These are phyloP conservation scores for Drosophila sechellia DNA, from an alignment of 1,140 invertebrate genomes.

Conservation along the genomic window DNA sequence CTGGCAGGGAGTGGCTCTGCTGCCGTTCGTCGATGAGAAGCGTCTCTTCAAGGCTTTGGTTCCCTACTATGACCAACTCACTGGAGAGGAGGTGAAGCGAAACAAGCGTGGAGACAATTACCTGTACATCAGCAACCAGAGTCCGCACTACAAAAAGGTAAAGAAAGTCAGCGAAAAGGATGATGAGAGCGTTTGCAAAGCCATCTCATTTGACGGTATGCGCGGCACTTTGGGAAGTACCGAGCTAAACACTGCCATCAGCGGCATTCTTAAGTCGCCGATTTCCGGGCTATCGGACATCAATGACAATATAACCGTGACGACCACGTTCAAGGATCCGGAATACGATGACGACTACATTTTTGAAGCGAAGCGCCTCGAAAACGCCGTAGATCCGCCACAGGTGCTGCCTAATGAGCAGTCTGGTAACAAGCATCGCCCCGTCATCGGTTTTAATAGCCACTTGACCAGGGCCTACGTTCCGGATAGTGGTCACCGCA, in stretches of 20 bases:
- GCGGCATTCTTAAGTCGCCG: constrained; percentile 87
- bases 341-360: constrained; percentile 90
- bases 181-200: constrained; percentile 84
- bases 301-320: constrained; percentile 87
- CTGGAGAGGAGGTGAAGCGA: constrained; percentile 90
- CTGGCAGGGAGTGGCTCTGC: constrained; percentile 99
- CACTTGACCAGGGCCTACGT: constrained; percentile 32
- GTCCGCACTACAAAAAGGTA: constrained; percentile 89
- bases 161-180: constrained; percentile 88
- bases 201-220: constrained; percentile 89
- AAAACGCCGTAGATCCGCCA: constrained; percentile 89
- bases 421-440: constrained; percentile 55
- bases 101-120: constrained; percentile 91
- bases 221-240: constrained; percentile 90
- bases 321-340: constrained; percentile 93
- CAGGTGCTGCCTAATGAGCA: constrained; percentile 90
- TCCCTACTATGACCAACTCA: constrained; percentile 91
- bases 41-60: constrained; percentile 94
- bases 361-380: constrained; percentile 91
- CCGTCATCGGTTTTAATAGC: constrained; percentile 61
- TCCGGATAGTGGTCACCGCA: constrained; percentile 39
- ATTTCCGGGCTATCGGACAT: constrained; percentile 88
- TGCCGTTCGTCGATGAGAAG: constrained; percentile 99
- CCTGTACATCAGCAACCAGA: constrained; percentile 90
- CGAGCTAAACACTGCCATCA: constrained; percentile 87